Percentiles rank a stretch among this genome's conserved stretches.
phyloP scores from a whole-genome alignment of 2,113 vertebrate species.

The Centropus bengalensis region DNA sequence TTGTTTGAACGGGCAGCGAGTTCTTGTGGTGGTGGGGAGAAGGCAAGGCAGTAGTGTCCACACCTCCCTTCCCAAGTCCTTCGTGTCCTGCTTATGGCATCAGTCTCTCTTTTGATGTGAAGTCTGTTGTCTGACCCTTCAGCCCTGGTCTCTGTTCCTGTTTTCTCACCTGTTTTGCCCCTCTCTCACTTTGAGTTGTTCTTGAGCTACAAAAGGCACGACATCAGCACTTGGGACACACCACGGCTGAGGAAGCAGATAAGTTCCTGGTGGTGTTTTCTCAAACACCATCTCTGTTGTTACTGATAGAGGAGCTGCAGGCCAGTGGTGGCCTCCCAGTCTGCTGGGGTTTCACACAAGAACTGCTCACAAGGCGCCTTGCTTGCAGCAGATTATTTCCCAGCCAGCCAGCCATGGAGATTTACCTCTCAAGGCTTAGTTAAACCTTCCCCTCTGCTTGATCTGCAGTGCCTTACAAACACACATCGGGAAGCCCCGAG shows the following conservation, averaged over 20 bases:
- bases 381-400: not conserved
- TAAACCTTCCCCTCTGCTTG: not conserved
- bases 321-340: not conserved
- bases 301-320: not conserved
- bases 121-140: conserved; percentile 5
- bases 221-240: not conserved
- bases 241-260: not conserved
- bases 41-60: not conserved
- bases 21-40: not conserved
- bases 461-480: not conserved
- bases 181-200: not conserved
- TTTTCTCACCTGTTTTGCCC: conserved; percentile 18
- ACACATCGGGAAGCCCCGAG: not conserved
- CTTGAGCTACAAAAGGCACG: not conserved
- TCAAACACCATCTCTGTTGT: not conserved
- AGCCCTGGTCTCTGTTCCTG: not conserved
- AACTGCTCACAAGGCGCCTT: no score
- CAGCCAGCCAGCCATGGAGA: not conserved
- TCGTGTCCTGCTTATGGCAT: not conserved
- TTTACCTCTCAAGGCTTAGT: not conserved
- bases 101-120: conserved; percentile 37
- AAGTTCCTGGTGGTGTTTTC: not conserved
- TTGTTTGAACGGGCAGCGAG: not conserved
- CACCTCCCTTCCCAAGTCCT: conserved; percentile 23
- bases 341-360: not conserved